Evolutionary conservation across 2,797 vertebrate species (phyloP).

Genomic region (Enteromius mattozi): DNA sequence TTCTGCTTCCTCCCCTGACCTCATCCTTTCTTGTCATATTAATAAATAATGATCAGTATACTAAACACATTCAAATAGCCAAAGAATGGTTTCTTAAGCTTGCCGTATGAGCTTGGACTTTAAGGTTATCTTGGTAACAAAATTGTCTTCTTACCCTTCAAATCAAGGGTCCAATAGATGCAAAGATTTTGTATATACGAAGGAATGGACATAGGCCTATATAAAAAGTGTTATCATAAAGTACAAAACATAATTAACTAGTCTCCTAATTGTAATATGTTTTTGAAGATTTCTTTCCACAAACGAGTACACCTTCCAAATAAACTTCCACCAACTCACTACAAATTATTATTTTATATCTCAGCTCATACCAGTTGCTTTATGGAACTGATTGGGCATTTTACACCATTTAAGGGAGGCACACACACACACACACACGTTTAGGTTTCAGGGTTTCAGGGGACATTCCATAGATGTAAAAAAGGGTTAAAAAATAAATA

Average conservation of each 20-base stretch:
- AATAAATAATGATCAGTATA: background rate
- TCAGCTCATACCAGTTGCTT: background rate
- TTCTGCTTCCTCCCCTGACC: background rate
- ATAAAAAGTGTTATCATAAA: background rate
- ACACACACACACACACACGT: background rate
- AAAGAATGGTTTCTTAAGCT: background rate
- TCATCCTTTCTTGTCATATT: background rate
- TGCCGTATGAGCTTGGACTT: background rate
- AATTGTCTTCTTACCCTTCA: background rate
- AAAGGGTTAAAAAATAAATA: too few species aligned
- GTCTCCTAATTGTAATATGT: too few species aligned
- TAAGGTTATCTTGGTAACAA: too few species aligned
- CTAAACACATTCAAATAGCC: constrained; percentile 1
- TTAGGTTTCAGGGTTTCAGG: too few species aligned
- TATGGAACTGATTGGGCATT: background rate
- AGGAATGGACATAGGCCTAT: background rate
- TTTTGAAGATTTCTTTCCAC: background rate
- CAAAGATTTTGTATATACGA: background rate
- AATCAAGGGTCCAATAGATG: background rate
- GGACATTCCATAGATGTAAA: background rate
- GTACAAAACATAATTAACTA: background rate
- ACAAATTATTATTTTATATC: background rate
- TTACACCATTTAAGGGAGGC: background rate
- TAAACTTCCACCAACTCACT: background rate
- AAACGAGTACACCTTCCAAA: background rate